phyloP scores from a whole-genome alignment of 2,113 vertebrate species.

The Podiceps cristatus region DNA sequence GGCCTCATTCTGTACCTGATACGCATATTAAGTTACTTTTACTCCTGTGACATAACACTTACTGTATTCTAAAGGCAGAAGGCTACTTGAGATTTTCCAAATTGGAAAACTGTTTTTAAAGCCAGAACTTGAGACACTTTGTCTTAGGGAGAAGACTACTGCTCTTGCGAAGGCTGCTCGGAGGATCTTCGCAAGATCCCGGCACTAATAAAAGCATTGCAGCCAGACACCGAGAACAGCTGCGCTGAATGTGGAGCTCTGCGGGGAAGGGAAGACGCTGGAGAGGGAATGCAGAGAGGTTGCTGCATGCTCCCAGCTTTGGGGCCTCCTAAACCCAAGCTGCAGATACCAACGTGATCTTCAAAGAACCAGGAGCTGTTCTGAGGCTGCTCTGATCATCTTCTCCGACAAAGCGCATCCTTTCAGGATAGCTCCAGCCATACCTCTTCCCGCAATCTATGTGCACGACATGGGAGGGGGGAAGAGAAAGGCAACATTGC shows the following conservation, averaged over 20 bases:
- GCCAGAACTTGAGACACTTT: not conserved
- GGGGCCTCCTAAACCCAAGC: not conserved
- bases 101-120: not conserved
- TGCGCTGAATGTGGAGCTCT: accelerated
- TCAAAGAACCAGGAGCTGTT: not conserved
- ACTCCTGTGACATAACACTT: not conserved
- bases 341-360: not conserved
- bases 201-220: not conserved
- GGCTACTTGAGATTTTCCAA: not conserved
- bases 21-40: not conserved
- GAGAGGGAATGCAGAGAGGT: not conserved
- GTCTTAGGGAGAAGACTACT: not conserved
- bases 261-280: not conserved
- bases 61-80: not conserved
- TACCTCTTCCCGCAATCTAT: not conserved
- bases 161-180: accelerated
- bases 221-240: not conserved
- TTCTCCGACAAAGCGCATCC: not conserved
- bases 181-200: not conserved
- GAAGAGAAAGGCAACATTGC: not conserved
- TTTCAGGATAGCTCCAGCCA: not conserved
- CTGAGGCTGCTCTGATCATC: not conserved
- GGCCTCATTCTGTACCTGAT: not conserved
- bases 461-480: accelerated
- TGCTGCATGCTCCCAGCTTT: not conserved